These are phyloP conservation scores for Meda fulgida DNA, from an alignment of 2,797 vertebrate species.

Conservation along the genomic window DNA sequence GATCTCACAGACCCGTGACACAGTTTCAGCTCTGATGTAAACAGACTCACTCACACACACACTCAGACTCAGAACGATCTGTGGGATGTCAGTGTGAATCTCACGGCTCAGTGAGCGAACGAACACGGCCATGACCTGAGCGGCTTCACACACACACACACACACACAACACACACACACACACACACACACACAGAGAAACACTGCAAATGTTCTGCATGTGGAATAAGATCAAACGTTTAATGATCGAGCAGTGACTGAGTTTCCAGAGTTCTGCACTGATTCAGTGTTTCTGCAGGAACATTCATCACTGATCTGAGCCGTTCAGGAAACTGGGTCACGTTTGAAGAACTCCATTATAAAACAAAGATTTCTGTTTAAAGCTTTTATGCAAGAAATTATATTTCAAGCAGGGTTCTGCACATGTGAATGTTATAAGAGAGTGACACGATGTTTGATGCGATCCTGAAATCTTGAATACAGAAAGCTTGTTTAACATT, in stretches of 20 bases:
- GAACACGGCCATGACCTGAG: background rate
- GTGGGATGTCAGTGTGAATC: background rate
- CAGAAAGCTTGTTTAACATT: too few species aligned
- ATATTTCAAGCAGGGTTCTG: background rate
- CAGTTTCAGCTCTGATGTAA: too few species aligned
- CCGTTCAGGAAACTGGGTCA: background rate
- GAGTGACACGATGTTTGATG: background rate
- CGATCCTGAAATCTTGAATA: background rate
- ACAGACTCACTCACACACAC: background rate
- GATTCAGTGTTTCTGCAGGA: background rate
- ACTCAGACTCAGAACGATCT: background rate
- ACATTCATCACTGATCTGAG: background rate
- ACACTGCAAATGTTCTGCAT: too few species aligned
- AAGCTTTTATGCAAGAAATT: background rate
- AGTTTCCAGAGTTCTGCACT: background rate
- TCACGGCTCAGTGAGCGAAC: background rate
- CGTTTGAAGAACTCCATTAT: background rate
- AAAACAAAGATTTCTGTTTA: background rate
- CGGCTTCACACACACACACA: too few species aligned
- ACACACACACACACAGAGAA: too few species aligned
- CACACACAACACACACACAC: too few species aligned
- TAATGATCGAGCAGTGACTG: too few species aligned
- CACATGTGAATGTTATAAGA: background rate
- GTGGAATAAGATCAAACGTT: too few species aligned
- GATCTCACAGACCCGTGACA: too few species aligned